Conservation (phyloP, 2,113 vertebrate species). For the Hypanus sabinus region DNA sequence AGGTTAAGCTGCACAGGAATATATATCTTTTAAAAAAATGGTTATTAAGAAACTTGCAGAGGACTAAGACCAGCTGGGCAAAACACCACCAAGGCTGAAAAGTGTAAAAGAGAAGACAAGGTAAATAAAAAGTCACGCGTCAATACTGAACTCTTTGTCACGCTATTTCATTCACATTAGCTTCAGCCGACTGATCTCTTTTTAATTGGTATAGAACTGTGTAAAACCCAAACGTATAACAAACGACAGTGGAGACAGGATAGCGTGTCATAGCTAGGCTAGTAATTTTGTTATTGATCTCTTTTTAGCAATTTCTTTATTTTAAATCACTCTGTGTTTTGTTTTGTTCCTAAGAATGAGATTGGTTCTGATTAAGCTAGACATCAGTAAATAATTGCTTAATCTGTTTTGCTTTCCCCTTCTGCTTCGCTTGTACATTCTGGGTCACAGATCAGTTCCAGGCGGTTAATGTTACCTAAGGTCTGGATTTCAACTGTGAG, state of each 20-base stretch:
- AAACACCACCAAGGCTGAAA: conserved; percentile 21
- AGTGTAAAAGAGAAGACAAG: conserved; percentile 17
- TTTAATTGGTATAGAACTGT: conserved; percentile 17
- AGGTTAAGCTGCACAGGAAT: conserved; percentile 10
- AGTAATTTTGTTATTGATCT: conserved; percentile 35
- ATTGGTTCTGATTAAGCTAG: conserved; percentile 20
- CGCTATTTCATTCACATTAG: neutral
- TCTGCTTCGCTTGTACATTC: neutral
- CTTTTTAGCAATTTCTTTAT: neutral
- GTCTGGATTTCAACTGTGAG: neutral
- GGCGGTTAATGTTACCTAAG: conserved; percentile 17
- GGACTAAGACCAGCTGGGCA: neutral
- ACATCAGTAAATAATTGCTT: conserved; percentile 29
- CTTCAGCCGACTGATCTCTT: conserved; percentile 1
- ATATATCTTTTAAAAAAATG: neutral
- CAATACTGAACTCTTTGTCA: neutral
- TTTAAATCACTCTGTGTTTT: neutral
- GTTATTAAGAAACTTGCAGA: neutral
- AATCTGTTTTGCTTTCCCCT: conserved; percentile 24
- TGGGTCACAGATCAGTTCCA: neutral
- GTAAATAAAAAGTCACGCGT: conserved; percentile 17
- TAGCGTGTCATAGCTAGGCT: conserved; percentile 19
- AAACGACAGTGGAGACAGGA: neutral
- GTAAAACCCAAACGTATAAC: neutral
- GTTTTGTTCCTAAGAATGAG: neutral